A percentile compares a stretch with the other conserved stretches of the same genome.
Evolutionary conservation across 2,888 invertebrate genomes (phyloP).

Genomic region (Platycnemis pennipes): DNA sequence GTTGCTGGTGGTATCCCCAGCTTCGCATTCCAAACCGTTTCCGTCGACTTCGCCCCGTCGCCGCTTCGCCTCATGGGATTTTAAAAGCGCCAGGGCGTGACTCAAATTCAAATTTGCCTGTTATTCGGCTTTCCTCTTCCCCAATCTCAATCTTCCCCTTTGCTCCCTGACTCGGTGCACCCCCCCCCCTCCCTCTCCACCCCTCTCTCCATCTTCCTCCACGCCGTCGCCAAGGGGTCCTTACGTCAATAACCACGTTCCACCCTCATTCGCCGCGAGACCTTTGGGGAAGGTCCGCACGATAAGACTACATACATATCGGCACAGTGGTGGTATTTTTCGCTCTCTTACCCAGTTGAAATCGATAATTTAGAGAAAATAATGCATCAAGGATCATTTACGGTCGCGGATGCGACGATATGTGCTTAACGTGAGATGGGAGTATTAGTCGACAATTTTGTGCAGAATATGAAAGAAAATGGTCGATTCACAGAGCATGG

Average conservation of each 20-base stretch:
- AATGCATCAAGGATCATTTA: too few relatives aligned
- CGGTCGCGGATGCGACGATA: too few relatives aligned
- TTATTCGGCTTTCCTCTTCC: constrained; percentile 23
- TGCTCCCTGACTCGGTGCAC: not conserved
- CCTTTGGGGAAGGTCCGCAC: not conserved
- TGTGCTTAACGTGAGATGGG: too few relatives aligned
- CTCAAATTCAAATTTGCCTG: constrained; percentile 25
- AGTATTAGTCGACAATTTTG: too few relatives aligned
- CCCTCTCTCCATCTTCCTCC: not conserved
- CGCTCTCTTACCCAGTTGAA: too few relatives aligned
- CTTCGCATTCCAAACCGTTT: not conserved
- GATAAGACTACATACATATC: not conserved
- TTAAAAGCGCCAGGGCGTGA: constrained; percentile 32
- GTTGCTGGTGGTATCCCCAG: too few relatives aligned
- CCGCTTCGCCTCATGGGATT: not conserved
- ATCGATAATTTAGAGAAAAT: too few relatives aligned
- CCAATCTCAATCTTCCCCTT: not conserved
- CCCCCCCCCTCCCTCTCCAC: not conserved
- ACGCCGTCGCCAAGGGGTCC: not conserved
- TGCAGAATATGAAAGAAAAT: too few relatives aligned
- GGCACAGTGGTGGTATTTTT: not conserved
- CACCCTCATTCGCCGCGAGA: not conserved
- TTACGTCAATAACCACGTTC: constrained; percentile 25
- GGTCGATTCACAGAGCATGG: too few relatives aligned
- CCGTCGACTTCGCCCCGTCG: not conserved